Evolutionary conservation across 2,113 vertebrate species (phyloP).

Genomic region (Gorsachius goisagi): DNA sequence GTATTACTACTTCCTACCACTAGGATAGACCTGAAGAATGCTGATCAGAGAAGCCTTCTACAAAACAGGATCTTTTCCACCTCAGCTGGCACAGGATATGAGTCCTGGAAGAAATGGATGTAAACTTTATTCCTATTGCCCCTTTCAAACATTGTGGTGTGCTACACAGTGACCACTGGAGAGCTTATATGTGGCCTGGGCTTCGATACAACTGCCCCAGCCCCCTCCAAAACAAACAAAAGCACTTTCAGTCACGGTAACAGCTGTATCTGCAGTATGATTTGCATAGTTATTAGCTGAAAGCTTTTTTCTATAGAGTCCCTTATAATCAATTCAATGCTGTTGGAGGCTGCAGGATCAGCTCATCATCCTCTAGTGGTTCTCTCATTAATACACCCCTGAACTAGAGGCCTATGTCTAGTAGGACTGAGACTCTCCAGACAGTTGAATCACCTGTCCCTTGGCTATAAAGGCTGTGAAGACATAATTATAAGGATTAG

Average conservation of each 20-base stretch:
- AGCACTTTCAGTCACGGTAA: neutral
- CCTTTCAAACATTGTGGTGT: neutral
- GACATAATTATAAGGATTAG: neutral
- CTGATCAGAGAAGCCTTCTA: neutral
- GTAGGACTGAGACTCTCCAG: neutral
- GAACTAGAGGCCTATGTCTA: neutral
- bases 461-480: neutral
- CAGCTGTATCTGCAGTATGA: neutral
- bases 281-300: neutral
- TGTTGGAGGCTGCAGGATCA: neutral
- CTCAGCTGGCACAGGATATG: neutral
- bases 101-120: neutral
- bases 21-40: neutral
- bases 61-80: neutral
- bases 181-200: neutral
- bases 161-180: no score
- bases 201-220: rapidly evolving
- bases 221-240: neutral
- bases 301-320: neutral
- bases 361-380: neutral
- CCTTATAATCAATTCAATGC: neutral
- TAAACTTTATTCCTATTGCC: neutral
- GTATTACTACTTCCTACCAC: neutral
- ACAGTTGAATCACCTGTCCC: neutral
- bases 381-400: neutral